Percentiles rank a stretch among this genome's conserved stretches.
phyloP scores from a whole-genome alignment of 2,113 vertebrate genomes.

The Bubalus kerabau region DNA sequence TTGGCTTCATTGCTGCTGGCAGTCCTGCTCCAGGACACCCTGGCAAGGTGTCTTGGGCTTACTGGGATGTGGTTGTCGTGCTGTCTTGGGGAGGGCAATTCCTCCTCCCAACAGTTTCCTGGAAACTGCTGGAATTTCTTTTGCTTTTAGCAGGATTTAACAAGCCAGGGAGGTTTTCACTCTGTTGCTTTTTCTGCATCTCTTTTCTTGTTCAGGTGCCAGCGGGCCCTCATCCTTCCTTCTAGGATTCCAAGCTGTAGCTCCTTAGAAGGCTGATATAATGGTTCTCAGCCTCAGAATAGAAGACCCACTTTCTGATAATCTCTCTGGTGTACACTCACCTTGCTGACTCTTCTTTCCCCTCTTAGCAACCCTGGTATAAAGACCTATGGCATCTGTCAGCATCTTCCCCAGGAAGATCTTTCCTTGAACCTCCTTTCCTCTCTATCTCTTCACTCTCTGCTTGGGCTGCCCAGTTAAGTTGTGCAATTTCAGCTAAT shows the following conservation, averaged over 20 bases:
- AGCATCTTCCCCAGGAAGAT: neutral
- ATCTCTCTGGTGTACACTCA: neutral
- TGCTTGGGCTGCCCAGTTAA: neutral
- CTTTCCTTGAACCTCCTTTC: neutral
- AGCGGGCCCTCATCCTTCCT: slow-evolving; percentile 34
- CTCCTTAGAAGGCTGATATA: slow-evolving; percentile 44
- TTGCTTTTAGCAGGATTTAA: slow-evolving; percentile 40
- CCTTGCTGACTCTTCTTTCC: neutral
- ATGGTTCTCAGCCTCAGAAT: slow-evolving; percentile 9
- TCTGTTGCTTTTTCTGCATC: slow-evolving; percentile 19
- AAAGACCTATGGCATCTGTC: neutral
- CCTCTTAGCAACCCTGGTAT: neutral
- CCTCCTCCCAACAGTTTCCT: slow-evolving; percentile 36
- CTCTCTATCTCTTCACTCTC: neutral
- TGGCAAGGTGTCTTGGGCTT: neutral
- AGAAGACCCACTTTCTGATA: neutral
- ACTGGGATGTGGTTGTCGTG: neutral
- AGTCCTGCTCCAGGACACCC: neutral
- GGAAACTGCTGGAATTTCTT: slow-evolving; percentile 28
- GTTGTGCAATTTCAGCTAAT: neutral
- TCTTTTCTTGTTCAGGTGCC: slow-evolving; percentile 38
- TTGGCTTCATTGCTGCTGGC: neutral
- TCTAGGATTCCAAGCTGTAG: slow-evolving; percentile 51
- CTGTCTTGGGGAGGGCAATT: neutral
- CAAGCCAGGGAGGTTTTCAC: neutral